Evolutionary conservation across 2,888 invertebrate species (phyloP).

Genomic region (Cybosia mesomella): DNA sequence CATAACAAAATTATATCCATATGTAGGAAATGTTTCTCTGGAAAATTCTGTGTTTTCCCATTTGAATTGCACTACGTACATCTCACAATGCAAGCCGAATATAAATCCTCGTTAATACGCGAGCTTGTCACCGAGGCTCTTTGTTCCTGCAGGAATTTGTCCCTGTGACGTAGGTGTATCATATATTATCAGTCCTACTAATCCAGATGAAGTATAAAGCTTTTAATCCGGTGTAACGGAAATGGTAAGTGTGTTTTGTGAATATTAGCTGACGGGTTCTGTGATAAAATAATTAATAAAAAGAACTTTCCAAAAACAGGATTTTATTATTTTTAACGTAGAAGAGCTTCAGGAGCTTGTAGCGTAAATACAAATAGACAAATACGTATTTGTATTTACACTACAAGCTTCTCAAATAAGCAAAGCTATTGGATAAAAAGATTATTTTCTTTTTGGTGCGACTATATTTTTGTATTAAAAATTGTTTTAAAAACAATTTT

Average conservation of each 20-base stretch:
- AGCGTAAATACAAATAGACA: too few species aligned
- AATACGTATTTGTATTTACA: too few species aligned
- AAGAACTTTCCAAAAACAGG: too few species aligned
- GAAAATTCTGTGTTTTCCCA: slow-evolving; percentile 31
- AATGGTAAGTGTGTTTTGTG: slow-evolving; percentile 22
- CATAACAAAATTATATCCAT: neutral
- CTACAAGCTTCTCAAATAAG: too few species aligned
- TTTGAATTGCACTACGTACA: slow-evolving; percentile 43
- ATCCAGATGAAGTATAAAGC: slow-evolving; percentile 34
- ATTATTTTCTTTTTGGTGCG: too few species aligned
- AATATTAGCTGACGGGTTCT: neutral
- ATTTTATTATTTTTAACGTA: too few species aligned
- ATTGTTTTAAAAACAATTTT: too few species aligned
- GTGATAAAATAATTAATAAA: too few species aligned
- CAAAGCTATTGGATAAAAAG: too few species aligned
- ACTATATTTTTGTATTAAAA: too few species aligned
- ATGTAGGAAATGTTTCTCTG: neutral
- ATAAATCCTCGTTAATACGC: slow-evolving; percentile 53
- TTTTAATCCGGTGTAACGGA: slow-evolving; percentile 27
- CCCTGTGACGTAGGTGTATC: slow-evolving; percentile 42
- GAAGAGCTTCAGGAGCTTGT: too few species aligned
- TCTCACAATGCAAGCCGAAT: slow-evolving; percentile 45
- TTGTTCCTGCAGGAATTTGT: slow-evolving; percentile 36
- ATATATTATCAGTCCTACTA: slow-evolving; percentile 47
- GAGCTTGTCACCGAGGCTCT: slow-evolving; percentile 41